Evolutionary conservation across 2,797 vertebrate species (phyloP).

Genomic region (Oreochromis mossambicus): DNA sequence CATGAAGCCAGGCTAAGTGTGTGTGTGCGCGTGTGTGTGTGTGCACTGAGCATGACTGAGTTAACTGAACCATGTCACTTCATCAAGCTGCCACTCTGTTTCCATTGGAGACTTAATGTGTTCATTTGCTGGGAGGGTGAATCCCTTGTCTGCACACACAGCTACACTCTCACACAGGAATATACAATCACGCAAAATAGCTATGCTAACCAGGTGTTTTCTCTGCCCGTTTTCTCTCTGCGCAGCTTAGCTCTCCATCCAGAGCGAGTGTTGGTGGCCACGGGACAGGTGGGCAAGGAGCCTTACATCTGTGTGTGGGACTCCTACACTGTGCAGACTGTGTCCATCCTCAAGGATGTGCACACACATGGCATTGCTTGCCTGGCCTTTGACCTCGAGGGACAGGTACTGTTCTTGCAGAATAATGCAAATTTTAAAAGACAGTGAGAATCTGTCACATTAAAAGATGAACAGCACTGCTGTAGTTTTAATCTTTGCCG

Average conservation of each 20-base stretch:
- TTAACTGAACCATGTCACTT: constrained; percentile 67
- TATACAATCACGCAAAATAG: constrained; percentile 1
- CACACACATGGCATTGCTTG: constrained; percentile 97
- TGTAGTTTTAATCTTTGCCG: neutral
- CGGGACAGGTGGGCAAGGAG: constrained; percentile 98
- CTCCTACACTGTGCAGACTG: constrained; percentile 93
- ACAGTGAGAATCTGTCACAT: neutral
- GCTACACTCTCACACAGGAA: neutral
- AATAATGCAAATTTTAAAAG: neutral
- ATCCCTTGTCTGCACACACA: constrained; percentile 1
- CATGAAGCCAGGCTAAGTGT: constrained; percentile 13
- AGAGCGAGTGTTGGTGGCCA: constrained; percentile 94
- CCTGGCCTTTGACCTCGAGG: constrained; percentile 94
- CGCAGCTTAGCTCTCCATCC: constrained; percentile 95
- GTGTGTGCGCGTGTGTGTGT: neutral
- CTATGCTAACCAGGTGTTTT: constrained; percentile 44
- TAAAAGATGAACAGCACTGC: neutral
- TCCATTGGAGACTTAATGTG: constrained; percentile 49
- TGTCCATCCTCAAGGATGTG: constrained; percentile 93
- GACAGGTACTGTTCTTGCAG: constrained; percentile 81
- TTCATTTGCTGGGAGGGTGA: constrained; percentile 50
- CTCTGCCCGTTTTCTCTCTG: constrained; percentile 4
- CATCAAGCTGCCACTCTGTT: constrained; percentile 60
- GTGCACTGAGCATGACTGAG: constrained; percentile 43
- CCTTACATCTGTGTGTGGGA: constrained; percentile 98